Evolutionary conservation across 1,140 invertebrate species (phyloP), one percentile per base, ranked within the genome.

Genomic region (Sitobion miscanthi): DNA sequence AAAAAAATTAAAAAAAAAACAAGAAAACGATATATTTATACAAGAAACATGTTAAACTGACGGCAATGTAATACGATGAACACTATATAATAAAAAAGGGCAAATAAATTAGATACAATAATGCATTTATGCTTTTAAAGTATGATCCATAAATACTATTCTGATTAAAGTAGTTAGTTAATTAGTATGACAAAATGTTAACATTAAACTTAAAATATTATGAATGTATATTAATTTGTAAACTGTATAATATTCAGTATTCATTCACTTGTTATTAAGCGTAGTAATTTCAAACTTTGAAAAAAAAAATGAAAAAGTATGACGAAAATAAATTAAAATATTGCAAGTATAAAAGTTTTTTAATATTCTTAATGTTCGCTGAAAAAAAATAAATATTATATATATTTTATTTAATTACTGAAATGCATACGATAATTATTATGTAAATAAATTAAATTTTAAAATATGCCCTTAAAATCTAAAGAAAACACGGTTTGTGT

Each of bases 191-290:
- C 62, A 69, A 69, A 69, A 69, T 69, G 30, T 69, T 69, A 69
- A n/a, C 62, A 69, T 69, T 69, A 69, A 69, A 69, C 30, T 69
- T 69, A 69, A 69, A 69, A 69, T 69, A 69, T n/a, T 69, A 69
- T 69, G 11, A 69, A 69, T 69, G 30, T 14, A 69, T 69, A n/a
- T 69, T 69, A 69, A 69, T n/a, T 69, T 69, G 30, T 69, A 69
- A 69, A n/a, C 62, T 69, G 62, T 69, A 14, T n/a, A 30, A 69
- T 69, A 30, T 30, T 69, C 30, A 30, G 30, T 14, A 69, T 30
- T 69, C 30, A 69, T 69, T n/a, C 62, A 69, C 30, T 69, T 69
- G 30, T 69, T 69, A 69, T 69, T 69, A 69, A 69, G 11, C 11
- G 30, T 69, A n/a, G 62, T n/a, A 30, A 69, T 69, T 69, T 69